Evolutionary conservation across 2,797 vertebrate species (phyloP).

Genomic region (Atherinosoma microstoma): DNA sequence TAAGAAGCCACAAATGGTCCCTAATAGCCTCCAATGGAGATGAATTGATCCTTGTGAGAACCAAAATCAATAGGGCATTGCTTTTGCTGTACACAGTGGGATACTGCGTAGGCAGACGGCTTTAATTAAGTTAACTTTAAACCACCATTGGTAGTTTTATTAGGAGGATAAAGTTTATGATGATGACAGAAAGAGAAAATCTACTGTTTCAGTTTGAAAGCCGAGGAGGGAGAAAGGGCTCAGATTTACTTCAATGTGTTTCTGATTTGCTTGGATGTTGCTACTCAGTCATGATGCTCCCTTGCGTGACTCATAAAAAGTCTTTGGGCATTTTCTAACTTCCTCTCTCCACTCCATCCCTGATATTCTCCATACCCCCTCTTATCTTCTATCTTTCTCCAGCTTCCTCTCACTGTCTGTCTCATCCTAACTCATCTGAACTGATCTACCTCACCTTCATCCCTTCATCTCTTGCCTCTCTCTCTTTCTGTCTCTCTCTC

Average conservation of each 20-base stretch:
- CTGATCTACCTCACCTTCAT: conserved; percentile 26
- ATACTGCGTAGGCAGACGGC: conserved; percentile 61
- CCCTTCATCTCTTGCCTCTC: neutral
- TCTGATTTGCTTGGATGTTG: conserved; percentile 38
- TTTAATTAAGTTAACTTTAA: conserved; percentile 82
- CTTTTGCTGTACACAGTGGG: conserved; percentile 75
- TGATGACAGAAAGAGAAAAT: conserved; percentile 39
- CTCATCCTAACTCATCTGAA: conserved; percentile 39
- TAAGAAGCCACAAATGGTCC: conserved; percentile 82
- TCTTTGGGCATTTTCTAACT: conserved; percentile 48
- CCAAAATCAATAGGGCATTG: conserved; percentile 79
- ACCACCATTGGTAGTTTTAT: conserved; percentile 71
- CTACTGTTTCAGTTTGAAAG: conserved; percentile 29
- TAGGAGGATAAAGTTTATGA: conserved; percentile 68
- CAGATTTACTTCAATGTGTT: conserved; percentile 22
- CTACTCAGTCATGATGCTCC: conserved; percentile 39
- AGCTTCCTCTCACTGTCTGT: conserved; percentile 24
- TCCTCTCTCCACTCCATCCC: conserved; percentile 14
- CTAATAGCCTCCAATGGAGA: conserved; percentile 83
- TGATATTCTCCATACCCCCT: conserved; percentile 20
- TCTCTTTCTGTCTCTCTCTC: neutral
- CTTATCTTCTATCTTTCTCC: conserved; percentile 17
- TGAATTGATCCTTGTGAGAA: conserved; percentile 79
- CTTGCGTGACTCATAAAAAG: conserved; percentile 49
- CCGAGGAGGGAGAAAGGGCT: conserved; percentile 3